Percentiles rank a stretch among this genome's conserved stretches.
Conservation (phyloP, 2,797 vertebrate species). For the Neostethus bicornis region DNA sequence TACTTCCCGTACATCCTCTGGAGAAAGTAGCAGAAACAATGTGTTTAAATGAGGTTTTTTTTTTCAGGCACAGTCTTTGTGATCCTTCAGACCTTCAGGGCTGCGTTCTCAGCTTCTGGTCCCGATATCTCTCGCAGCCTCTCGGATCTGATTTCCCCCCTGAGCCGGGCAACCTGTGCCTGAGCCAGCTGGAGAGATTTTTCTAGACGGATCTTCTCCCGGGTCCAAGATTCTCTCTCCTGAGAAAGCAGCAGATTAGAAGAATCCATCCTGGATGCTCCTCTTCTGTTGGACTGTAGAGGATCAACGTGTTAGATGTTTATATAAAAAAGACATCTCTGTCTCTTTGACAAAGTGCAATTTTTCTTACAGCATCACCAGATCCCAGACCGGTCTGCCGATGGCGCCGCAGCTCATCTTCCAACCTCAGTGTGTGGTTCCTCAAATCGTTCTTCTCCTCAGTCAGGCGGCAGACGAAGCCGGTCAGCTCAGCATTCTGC, state of each 20-base stretch:
- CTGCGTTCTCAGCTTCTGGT: constrained; percentile 83
- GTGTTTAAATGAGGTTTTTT: neutral
- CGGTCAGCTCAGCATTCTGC: constrained; percentile 94
- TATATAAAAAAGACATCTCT: neutral
- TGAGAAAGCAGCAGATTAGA: constrained; percentile 78
- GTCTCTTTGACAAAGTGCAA: no score
- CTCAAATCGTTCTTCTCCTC: constrained; percentile 96
- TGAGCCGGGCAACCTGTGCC: constrained; percentile 85
- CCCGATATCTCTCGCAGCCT: constrained; percentile 81
- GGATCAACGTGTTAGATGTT: constrained; percentile 1
- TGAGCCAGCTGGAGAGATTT: constrained; percentile 85
- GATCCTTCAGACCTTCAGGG: constrained; percentile 85
- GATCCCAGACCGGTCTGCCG: constrained; percentile 72
- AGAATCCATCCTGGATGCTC: constrained; percentile 59
- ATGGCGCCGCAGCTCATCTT: constrained; percentile 86
- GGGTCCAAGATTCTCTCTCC: constrained; percentile 88
- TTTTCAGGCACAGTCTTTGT: neutral
- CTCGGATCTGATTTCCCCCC: constrained; percentile 85
- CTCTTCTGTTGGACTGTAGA: constrained; percentile 65
- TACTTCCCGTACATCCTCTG: constrained; percentile 95
- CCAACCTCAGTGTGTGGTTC: constrained; percentile 86
- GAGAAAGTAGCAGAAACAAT: neutral
- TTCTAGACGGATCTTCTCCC: constrained; percentile 85
- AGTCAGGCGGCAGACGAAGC: constrained; percentile 91
- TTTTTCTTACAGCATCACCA: constrained; percentile 51